Evolutionary conservation across 2,888 invertebrate genomes (phyloP).

Genomic region (Meiosimyza decipiens): DNA sequence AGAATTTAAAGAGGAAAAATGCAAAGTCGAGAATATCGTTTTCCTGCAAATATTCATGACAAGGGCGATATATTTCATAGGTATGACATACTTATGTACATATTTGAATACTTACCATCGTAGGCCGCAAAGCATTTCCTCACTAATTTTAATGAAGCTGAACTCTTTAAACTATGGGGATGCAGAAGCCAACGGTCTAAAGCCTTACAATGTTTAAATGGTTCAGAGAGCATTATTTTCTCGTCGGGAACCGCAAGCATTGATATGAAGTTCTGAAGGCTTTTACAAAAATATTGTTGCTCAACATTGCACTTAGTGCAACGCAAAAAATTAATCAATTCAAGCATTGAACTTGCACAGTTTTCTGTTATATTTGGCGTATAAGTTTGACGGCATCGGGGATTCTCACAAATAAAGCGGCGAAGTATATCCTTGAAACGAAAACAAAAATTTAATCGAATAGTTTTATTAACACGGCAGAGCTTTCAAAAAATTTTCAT

Average conservation of each 20-base stretch:
- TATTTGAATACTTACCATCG: conserved; percentile 38
- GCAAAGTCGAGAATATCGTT: no score
- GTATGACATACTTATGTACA: no score
- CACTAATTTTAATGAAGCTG: conserved; percentile 37
- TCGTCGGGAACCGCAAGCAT: no score
- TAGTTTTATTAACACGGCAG: no score
- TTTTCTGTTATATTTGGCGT: conserved; percentile 37
- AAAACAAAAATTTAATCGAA: conserved; percentile 25
- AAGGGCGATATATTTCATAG: no score
- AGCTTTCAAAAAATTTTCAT: no score
- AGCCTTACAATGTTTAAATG: conserved; percentile 44
- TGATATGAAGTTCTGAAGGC: no score
- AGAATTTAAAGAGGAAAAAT: no score
- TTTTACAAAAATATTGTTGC: no score
- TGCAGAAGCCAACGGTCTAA: conserved; percentile 46
- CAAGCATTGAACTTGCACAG: conserved; percentile 24
- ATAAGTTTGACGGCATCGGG: conserved; percentile 49
- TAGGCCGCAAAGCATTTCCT: conserved; percentile 38
- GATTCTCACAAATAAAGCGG: conserved; percentile 53
- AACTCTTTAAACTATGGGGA: conserved; percentile 38
- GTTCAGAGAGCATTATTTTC: background rate
- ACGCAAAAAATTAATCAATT: conserved; percentile 44
- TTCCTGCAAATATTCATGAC: no score
- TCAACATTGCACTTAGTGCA: background rate
- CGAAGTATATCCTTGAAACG: conserved; percentile 49